phyloP scores from a whole-genome alignment of 1,140 invertebrate genomes.

The Microplitis demolitor region DNA sequence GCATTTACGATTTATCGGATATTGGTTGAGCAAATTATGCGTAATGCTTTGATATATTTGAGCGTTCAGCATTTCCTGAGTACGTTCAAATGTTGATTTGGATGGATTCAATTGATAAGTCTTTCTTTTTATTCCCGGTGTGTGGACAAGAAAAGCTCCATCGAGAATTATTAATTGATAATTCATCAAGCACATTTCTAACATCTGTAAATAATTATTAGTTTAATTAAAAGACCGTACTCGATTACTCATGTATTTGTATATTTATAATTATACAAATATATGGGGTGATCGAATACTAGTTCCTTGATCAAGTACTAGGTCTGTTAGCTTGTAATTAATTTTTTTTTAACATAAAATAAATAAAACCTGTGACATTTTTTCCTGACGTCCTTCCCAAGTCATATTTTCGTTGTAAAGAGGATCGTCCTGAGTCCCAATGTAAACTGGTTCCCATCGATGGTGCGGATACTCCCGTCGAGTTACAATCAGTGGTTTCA shows the following conservation, averaged over 20 bases:
- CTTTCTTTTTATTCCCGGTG: slow-evolving; percentile 70
- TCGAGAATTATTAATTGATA: slow-evolving; percentile 79
- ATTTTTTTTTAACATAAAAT: slow-evolving; percentile 1
- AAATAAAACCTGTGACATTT: slow-evolving; percentile 74
- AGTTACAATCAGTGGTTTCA: slow-evolving; percentile 68
- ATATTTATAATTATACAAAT: slow-evolving; percentile 17
- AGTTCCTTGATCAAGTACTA: background rate
- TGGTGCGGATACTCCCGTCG: slow-evolving; percentile 74
- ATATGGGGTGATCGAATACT: slow-evolving; percentile 8
- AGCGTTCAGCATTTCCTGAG: slow-evolving; percentile 67
- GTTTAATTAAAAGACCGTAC: too few relatives aligned
- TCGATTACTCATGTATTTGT: background rate
- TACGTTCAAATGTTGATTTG: slow-evolving; percentile 48
- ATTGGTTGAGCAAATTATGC: slow-evolving; percentile 63
- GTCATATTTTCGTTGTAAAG: slow-evolving; percentile 79
- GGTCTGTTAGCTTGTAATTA: background rate
- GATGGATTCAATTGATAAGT: slow-evolving; percentile 41
- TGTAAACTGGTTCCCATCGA: slow-evolving; percentile 83
- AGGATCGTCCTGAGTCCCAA: slow-evolving; percentile 78
- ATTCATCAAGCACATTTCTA: slow-evolving; percentile 77
- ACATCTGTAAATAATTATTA: slow-evolving; percentile 65
- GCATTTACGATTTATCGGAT: slow-evolving; percentile 66
- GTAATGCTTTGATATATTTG: slow-evolving; percentile 68
- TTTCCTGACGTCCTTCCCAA: slow-evolving; percentile 84
- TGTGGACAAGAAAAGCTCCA: slow-evolving; percentile 79